Percentiles rank a stretch among this genome's conserved stretches.
Evolutionary conservation across 1,140 invertebrate species (phyloP).

Genomic region (Thereuonema tuberculata): DNA sequence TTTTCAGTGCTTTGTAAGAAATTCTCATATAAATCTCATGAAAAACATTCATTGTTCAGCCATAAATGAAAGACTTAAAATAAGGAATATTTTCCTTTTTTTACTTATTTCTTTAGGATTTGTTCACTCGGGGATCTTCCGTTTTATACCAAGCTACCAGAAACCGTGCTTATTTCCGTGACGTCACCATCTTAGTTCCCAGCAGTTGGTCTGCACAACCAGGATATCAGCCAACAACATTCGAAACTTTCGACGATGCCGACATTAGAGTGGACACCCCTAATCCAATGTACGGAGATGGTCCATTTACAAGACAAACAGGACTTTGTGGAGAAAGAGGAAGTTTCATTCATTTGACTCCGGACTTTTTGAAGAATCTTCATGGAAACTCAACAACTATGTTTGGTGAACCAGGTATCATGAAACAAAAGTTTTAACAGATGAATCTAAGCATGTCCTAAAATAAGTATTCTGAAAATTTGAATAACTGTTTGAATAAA

Average conservation of each 20-base stretch:
- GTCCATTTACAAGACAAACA: constrained; percentile 19
- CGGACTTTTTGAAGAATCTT: constrained; percentile 18
- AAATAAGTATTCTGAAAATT: background rate
- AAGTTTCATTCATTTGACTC: constrained; percentile 19
- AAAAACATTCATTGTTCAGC: no score
- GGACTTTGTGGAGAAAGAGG: constrained; percentile 19
- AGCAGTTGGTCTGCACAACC: constrained; percentile 22
- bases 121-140: background rate
- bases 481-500: no score
- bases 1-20: no score
- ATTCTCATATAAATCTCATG: no score
- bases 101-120: background rate
- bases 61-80: no score
- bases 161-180: constrained; percentile 26
- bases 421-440: no score
- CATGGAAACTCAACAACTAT: constrained; percentile 12
- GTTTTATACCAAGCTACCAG: constrained; percentile 25
- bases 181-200: constrained; percentile 30
- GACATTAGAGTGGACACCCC: constrained; percentile 13
- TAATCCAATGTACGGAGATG: constrained; percentile 17
- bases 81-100: background rate
- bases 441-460: no score
- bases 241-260: constrained; percentile 13
- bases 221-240: constrained; percentile 9
- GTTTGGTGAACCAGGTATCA: constrained; percentile 16